These are phyloP conservation scores for Cheilosia pagana DNA, from an alignment of 2,888 invertebrate genomes.

Conservation along the genomic window DNA sequence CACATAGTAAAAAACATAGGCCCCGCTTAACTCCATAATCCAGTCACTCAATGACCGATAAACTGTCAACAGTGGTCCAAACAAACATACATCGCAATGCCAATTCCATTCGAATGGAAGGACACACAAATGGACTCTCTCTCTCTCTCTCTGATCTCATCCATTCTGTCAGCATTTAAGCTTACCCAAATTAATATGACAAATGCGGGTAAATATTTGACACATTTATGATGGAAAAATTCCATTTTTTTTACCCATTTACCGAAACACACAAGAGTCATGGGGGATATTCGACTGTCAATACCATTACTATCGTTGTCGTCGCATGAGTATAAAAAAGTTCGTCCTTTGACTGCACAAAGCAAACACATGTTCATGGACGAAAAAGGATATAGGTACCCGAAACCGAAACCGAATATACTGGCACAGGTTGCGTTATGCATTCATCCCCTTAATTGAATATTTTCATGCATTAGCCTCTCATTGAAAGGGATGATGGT, in stretches of 20 bases:
- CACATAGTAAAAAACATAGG: no score
- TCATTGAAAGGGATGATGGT: conserved; percentile 33
- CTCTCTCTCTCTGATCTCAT: neutral
- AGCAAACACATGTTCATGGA: conserved; percentile 59
- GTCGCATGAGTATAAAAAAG: conserved; percentile 44
- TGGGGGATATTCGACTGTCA: conserved; percentile 52
- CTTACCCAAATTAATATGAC: conserved; percentile 65
- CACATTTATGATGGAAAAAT: conserved; percentile 64
- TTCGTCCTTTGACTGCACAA: conserved; percentile 62
- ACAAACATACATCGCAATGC: neutral
- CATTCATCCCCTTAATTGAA: conserved; percentile 74
- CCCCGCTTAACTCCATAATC: no score
- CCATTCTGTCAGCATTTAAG: conserved; percentile 18
- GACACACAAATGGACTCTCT: neutral
- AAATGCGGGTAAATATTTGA: conserved; percentile 73
- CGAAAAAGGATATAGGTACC: conserved; percentile 5
- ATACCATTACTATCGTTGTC: conserved; percentile 47
- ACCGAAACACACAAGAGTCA: conserved; percentile 6
- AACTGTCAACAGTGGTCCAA: no score
- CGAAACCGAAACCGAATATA: neutral
- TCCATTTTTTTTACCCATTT: neutral
- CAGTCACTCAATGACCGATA: no score
- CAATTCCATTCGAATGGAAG: neutral
- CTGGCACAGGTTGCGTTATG: conserved; percentile 42
- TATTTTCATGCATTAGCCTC: conserved; percentile 73